Conservation (phyloP, 2,888 invertebrate genomes). For the Galerucella pusilla region DNA sequence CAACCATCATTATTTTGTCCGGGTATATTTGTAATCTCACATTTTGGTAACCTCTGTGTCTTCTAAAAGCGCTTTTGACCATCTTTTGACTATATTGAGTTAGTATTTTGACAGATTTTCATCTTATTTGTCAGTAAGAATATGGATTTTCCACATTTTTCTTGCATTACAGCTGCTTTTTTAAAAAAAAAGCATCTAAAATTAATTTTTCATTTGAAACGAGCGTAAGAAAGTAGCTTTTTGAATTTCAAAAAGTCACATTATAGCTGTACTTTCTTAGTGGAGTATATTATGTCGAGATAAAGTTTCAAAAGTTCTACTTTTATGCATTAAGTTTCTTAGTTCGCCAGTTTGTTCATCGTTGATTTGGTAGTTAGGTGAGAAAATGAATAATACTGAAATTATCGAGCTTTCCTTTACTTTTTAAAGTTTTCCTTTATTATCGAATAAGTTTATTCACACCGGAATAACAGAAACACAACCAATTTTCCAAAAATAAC, state of each 20-base stretch:
- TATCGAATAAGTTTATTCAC: neutral
- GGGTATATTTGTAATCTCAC: no score
- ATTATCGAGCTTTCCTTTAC: conserved; percentile 2
- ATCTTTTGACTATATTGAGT: no score
- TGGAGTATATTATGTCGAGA: conserved; percentile 35
- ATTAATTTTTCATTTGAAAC: neutral
- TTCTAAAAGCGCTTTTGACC: no score
- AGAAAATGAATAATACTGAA: conserved; percentile 29
- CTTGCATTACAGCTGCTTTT: neutral
- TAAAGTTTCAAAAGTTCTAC: conserved; percentile 35
- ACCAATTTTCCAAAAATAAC: neutral
- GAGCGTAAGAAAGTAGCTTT: neutral
- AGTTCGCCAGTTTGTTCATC: conserved; percentile 30
- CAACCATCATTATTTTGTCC: no score
- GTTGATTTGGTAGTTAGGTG: conserved; percentile 22
- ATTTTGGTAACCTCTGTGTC: no score
- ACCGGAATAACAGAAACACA: neutral
- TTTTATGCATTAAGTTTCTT: conserved; percentile 37
- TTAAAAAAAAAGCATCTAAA: neutral
- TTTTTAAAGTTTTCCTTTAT: neutral
- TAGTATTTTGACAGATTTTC: no score
- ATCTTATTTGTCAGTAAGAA: no score
- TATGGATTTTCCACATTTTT: no score
- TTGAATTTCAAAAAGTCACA: conserved; percentile 22
- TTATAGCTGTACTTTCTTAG: conserved; percentile 10